phyloP scores from a whole-genome alignment of 2,797 vertebrate genomes.

The Odontamblyopus lacepedii region DNA sequence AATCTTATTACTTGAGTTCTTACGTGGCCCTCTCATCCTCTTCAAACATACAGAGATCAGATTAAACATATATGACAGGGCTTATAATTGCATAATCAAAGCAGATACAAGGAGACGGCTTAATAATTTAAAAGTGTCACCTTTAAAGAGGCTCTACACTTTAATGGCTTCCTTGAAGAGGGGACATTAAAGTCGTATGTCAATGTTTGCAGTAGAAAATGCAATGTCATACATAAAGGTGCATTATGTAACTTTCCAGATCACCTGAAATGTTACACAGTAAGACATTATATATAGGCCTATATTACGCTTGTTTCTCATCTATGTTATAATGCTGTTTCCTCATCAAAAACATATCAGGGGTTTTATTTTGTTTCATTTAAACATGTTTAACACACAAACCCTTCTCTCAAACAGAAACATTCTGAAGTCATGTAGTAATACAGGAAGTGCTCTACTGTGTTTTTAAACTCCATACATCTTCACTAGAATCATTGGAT shows the following conservation, averaged over 20 bases:
- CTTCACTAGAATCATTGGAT: too few relatives aligned
- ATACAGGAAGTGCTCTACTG: too few relatives aligned
- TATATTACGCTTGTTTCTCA: too few relatives aligned
- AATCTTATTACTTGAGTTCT: conserved; percentile 5
- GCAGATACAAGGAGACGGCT: neutral
- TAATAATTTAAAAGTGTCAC: conserved; percentile 4
- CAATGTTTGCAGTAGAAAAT: neutral
- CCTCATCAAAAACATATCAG: too few relatives aligned
- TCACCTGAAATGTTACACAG: too few relatives aligned
- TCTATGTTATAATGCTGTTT: too few relatives aligned
- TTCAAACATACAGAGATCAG: neutral
- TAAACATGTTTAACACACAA: too few relatives aligned
- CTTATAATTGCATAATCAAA: conserved; percentile 12
- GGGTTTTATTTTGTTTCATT: too few relatives aligned
- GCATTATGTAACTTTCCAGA: neutral
- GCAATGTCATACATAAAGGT: neutral
- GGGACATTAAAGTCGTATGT: neutral
- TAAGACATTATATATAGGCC: too few relatives aligned
- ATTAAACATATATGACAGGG: neutral
- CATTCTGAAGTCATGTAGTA: too few relatives aligned
- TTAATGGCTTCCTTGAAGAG: neutral
- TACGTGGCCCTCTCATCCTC: neutral
- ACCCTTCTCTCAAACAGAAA: too few relatives aligned
- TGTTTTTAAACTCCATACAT: too few relatives aligned
- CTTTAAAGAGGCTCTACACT: neutral